Conservation (phyloP, 2,888 invertebrate species). For the Drosophila mimica region DNA sequence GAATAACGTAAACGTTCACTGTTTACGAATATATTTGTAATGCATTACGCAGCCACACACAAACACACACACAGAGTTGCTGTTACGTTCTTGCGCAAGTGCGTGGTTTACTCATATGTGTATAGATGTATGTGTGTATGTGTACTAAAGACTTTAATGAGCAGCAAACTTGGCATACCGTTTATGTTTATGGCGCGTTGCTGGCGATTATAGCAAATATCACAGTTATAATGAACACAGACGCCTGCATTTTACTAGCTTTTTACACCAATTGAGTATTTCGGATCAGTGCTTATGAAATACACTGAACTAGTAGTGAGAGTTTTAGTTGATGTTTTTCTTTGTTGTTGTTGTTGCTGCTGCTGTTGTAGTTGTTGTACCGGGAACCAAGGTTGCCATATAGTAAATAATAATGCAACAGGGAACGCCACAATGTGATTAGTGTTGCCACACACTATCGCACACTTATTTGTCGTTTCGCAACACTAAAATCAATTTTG, state of each 20-base stretch:
- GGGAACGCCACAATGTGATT: slow-evolving; percentile 28
- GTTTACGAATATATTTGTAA: background rate
- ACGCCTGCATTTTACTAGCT: slow-evolving; percentile 42
- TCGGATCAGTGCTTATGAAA: background rate
- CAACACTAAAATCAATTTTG: slow-evolving; percentile 35
- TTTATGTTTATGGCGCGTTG: slow-evolving; percentile 52
- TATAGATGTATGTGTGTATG: slow-evolving; percentile 3
- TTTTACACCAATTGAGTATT: slow-evolving; percentile 18
- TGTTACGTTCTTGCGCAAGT: background rate
- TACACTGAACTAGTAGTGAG: slow-evolving; percentile 22
- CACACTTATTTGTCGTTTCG: background rate
- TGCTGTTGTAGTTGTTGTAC: slow-evolving; percentile 37
- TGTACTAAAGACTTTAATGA: slow-evolving; percentile 49
- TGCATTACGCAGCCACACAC: slow-evolving; percentile 40
- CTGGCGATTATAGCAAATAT: slow-evolving; percentile 62
- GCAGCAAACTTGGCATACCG: slow-evolving; percentile 61
- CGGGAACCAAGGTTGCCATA: slow-evolving; percentile 28
- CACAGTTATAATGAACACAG: slow-evolving; percentile 56
- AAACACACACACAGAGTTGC: slow-evolving; percentile 24
- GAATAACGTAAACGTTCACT: slow-evolving; percentile 17
- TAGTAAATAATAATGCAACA: background rate
- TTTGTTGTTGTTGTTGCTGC: slow-evolving; percentile 21
- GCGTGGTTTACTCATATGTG: background rate
- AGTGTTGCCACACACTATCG: slow-evolving; percentile 17
- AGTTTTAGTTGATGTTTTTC: slow-evolving; percentile 15